Base-by-base conservation (phyloP, 2,113 vertebrate species). In the Ameiurus melas region DNA sequence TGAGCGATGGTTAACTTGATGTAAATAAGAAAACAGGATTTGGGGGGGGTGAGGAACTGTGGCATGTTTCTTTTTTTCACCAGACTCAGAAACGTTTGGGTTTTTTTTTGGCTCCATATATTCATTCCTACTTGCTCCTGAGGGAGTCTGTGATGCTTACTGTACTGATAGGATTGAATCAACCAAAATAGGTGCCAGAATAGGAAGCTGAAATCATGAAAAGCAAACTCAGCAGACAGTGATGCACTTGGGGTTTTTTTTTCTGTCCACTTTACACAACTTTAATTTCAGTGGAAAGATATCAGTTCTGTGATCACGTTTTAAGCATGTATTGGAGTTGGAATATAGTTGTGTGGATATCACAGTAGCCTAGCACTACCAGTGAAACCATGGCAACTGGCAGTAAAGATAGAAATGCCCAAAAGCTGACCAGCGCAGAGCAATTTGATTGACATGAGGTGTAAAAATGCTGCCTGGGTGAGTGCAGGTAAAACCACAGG, bases 321-420 rank as follows among this genome's bases (percentile, higher is more conserved):
- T 82, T 13, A 36, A 30, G 20, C n/a, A 80, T 0, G 7, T 43
- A 27, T 2, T 9, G 16, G 27, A 30, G 25, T 79, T 78, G 43
- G 43, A 47, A 47, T 47, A 47, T 47, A 14, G 12, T n/a, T 33
- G 27, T 80, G 53, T 80, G n/a, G 25, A 53, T 20, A 57, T 57
- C 53, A 22, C 53, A 36, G 17, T 33, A 81, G n/a, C 17, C n/a
- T 58, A 81, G 30, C 3, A 33, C 16, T 33, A 81, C 53, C 14
- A 12, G 55, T 60, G 20, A 60, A 82, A 60, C 80, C 79, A 81
- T 58, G n/a, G 57, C 55, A 58, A 82, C 55, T 25, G 39, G 30
- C 55, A 82, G 80, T 22, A 60, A 60, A 39, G 80, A 82, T 30
- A 80, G 51, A 20, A 80, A n/a, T 55, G 77, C 27, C 51, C n/a